phyloP scores from a whole-genome alignment of 1,140 invertebrate species.

The Hypsibius dujardini region DNA sequence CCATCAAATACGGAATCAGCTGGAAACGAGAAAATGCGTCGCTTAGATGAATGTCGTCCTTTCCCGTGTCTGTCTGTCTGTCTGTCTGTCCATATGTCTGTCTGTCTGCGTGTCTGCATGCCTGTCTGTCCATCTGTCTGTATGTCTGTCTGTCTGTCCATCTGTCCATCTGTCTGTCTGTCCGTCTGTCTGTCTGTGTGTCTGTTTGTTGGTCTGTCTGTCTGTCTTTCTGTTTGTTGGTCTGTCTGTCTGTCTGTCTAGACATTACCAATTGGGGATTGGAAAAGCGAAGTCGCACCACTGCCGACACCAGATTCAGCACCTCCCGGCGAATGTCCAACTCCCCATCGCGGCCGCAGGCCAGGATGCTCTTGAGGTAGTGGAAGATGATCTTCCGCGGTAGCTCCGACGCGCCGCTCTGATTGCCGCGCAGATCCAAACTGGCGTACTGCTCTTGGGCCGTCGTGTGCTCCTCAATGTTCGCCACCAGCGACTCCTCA shows the following conservation, averaged over 20 bases:
- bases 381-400: conserved; percentile 1
- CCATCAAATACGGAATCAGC: conserved; percentile 93
- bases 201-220: too few relatives aligned
- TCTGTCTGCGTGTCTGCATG: too few relatives aligned
- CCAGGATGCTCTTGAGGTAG: not conserved
- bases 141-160: too few relatives aligned
- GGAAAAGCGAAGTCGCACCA: not conserved
- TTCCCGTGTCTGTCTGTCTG: too few relatives aligned
- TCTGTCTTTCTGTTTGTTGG: too few relatives aligned
- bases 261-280: conserved; percentile 17
- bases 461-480: not conserved
- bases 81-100: too few relatives aligned
- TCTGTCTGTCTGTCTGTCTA: too few relatives aligned
- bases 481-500: not conserved
- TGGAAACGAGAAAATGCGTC: conserved; percentile 38
- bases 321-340: not conserved
- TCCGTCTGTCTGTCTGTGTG: too few relatives aligned
- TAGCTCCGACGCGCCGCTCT: not conserved
- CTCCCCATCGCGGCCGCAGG: not conserved
- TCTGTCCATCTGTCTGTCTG: too few relatives aligned
- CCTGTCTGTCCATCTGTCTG: too few relatives aligned
- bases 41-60: too few relatives aligned
- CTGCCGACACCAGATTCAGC: not conserved
- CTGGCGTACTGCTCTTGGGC: not conserved
- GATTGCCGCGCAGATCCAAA: not conserved